These are phyloP conservation scores for Drosophila baimaii DNA, from an alignment of 1,140 invertebrate species.

Conservation along the genomic window DNA sequence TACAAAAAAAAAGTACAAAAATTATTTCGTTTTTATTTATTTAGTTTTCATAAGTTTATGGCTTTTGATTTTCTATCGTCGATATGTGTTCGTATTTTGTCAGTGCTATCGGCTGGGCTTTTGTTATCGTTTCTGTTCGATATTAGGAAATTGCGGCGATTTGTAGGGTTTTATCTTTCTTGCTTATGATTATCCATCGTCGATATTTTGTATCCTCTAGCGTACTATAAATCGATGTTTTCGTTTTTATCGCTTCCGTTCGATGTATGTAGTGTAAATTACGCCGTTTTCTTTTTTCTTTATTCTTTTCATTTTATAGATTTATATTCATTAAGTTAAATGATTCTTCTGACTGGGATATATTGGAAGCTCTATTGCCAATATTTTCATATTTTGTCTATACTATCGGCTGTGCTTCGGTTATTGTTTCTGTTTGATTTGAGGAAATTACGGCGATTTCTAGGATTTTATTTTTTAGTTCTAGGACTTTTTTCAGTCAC, in stretches of 20 bases:
- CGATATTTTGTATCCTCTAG: too few relatives aligned
- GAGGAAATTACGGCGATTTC: too few relatives aligned
- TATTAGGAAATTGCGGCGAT: too few relatives aligned
- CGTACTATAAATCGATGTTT: too few relatives aligned
- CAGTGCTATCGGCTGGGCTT: background rate
- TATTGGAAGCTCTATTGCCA: too few relatives aligned
- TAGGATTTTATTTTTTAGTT: background rate
- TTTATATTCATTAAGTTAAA: too few relatives aligned
- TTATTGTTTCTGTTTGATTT: background rate
- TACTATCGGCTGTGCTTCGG: background rate
- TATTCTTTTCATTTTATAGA: too few relatives aligned
- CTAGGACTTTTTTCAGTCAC: too few relatives aligned
- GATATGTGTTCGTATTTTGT: background rate
- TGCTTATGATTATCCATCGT: background rate
- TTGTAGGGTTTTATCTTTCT: background rate
- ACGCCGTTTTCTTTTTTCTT: too few relatives aligned
- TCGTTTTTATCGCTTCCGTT: too few relatives aligned
- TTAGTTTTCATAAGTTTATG: conserved; percentile 3
- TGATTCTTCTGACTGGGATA: too few relatives aligned
- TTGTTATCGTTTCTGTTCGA: background rate
- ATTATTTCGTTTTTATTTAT: conserved; percentile 18
- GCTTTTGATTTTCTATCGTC: background rate
- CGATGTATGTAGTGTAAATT: too few relatives aligned
- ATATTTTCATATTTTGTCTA: background rate
- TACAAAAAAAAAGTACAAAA: conserved; percentile 34